Evolutionary conservation across 2,888 invertebrate genomes (phyloP), one percentile per base, ranked within the genome.

Genomic region (Meganola albula): DNA sequence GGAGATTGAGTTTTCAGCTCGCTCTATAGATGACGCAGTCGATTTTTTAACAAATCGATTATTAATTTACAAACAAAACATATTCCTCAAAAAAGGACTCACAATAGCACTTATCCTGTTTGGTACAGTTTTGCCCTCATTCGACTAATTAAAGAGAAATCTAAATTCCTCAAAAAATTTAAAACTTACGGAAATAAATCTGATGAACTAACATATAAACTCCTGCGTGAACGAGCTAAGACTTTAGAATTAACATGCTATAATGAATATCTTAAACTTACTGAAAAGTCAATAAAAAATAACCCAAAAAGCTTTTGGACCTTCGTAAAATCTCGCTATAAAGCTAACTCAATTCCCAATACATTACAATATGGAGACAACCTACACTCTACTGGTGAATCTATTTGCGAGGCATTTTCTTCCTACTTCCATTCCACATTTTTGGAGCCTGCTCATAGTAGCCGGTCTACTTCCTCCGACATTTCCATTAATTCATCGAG

Each of bases 231-330:
- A 4, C 20, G 28, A 7, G 14, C 21, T 7, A 34, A 24, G 3
- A 18, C 12, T 6, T 10, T 27, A 9, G 27, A 28, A 28, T 10
- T n/a, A 3, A n/a, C 10, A 3, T 34, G 24, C 4, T 27, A 28
- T 10, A n/a, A n/a, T 1, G 22, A 12, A 5, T 27, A 24, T 9
- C 6, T 27, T 9, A 9, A 18, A 1, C 3, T 10, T 1, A 14
- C 13, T 2, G 24, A 21, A 12, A 6, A n/a, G 1, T 12, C 22
- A 7, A 34, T 29, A 5, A 10, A 16, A 20, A 21, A 5, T 6
- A 34, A 34, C 11, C 34, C 25, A 5, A 34, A 30, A 9, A n/a
- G 8, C n/a, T 34, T 29, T 21, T 34, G 21, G 21, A 24, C 10
- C 7, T 29, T 20, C 12, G 25, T 29, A 2, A 29, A 34, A 4